These are phyloP conservation scores for Myotis daubentonii DNA, from an alignment of 2,797 vertebrate genomes.

Conservation along the genomic window DNA sequence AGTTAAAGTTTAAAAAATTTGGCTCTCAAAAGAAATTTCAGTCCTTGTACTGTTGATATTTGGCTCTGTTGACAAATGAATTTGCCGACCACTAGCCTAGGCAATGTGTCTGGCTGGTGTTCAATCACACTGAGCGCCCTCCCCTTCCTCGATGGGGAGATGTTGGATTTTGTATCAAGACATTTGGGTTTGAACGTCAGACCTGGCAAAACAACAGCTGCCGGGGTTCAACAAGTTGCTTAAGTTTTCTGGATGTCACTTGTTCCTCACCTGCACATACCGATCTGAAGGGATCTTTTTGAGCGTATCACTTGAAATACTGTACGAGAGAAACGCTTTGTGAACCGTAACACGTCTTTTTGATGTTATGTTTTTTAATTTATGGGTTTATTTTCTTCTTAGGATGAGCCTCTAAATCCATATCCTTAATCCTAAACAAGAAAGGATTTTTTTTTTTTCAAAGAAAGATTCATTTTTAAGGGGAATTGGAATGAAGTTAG, in stretches of 20 bases:
- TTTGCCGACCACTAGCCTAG: too few relatives aligned
- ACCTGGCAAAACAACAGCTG: neutral
- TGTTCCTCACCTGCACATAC: neutral
- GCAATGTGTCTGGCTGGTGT: neutral
- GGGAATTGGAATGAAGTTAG: neutral
- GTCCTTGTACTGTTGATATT: too few relatives aligned
- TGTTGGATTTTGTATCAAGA: neutral
- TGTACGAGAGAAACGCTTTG: neutral
- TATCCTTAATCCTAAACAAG: conserved; percentile 10
- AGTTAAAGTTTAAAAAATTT: too few relatives aligned
- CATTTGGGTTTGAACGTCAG: neutral
- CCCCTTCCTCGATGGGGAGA: neutral
- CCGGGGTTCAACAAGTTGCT: too few relatives aligned
- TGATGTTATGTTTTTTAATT: neutral
- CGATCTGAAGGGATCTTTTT: neutral
- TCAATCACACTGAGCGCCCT: accelerated
- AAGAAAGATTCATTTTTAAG: neutral
- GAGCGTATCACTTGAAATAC: neutral
- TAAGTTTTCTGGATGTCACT: neutral
- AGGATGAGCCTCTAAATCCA: neutral
- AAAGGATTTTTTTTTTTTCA: neutral
- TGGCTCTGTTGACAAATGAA: too few relatives aligned
- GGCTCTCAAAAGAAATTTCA: too few relatives aligned
- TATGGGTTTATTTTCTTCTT: neutral
- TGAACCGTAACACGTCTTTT: neutral